Evolutionary conservation across 1,140 invertebrate genomes (phyloP), one percentile per base, ranked within the genome.

Genomic region (Drosophila mayri): DNA sequence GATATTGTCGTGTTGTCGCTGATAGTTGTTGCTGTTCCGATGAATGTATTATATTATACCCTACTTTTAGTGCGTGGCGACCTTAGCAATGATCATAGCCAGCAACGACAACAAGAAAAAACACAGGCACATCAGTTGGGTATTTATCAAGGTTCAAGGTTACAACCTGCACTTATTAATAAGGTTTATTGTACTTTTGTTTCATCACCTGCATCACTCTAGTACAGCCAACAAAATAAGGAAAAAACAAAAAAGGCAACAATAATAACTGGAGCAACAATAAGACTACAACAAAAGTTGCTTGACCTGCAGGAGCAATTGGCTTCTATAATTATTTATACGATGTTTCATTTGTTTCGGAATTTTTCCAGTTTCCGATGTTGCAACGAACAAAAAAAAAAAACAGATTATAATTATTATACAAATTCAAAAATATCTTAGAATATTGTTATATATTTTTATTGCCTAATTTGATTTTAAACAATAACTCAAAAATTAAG

Each of bases 291-390:
- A 81, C 65, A 68, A 70, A 72, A 66, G 78, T 52, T 65, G 50
- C 75, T 82, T 86, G 83, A 86, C 83, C 83, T 41, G 62, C 54
- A 82, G 81, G 79, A 71, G 65, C 68, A 87, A 73, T 85, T 85
- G 68, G 68, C 81, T 71, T 88, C 78, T 90, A 77, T 87, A 91
- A 91, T 91, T 91, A 85, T 91, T 91, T 91, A 91, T 91, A 91
- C 88, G 88, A 91, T 91, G 88, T 91, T 91, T 91, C 88, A 91
- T 91, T 91, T 91, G 88, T 91, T 91, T 88, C 81, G 81, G 84
- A 87, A 91, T 91, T 85, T 91, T 91, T 84, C 87, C 87, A 91
- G 79, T 70, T 85, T 63, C 22, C 67, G 20, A 72, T 47, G 67
- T 47, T 58, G 66, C 16, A 49, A 49, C 28, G 43, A 72, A n/a